Conservation (phyloP, 2,113 vertebrate genomes). For the Tragelaphus imberbis region DNA sequence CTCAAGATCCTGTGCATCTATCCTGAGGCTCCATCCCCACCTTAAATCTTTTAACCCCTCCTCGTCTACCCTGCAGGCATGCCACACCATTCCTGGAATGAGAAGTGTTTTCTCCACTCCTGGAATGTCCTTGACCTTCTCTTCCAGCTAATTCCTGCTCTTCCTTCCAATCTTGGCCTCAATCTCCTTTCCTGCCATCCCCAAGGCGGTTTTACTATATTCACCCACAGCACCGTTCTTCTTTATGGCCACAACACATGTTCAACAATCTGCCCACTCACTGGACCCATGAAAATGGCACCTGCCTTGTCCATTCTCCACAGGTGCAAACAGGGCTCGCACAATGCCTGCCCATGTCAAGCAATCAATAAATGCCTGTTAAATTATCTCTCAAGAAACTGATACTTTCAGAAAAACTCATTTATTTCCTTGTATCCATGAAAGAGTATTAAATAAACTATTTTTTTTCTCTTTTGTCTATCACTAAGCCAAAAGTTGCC, state of each 20-base stretch:
- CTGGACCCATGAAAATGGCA: not conserved
- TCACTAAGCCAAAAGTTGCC: not conserved
- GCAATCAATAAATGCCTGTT: not conserved
- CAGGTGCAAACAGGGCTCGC: not conserved
- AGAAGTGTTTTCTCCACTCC: not conserved
- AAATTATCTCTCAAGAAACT: not conserved
- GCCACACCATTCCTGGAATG: not conserved
- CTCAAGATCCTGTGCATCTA: not conserved
- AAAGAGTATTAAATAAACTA: not conserved
- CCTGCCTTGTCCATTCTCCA: not conserved
- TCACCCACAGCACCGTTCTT: not conserved
- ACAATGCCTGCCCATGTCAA: not conserved
- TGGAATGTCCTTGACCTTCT: not conserved
- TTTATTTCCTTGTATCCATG: not conserved
- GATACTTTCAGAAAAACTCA: not conserved
- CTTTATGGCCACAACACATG: not conserved
- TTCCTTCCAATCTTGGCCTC: not conserved
- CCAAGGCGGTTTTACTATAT: not conserved
- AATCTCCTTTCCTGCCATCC: not conserved
- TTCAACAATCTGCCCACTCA: not conserved
- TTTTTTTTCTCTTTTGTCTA: not conserved
- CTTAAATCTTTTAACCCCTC: not conserved
- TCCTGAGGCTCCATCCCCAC: not conserved
- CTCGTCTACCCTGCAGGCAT: not conserved
- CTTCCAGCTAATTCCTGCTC: not conserved